Conservation (phyloP, 30 jellyfish, hydroid and myxozoan genomes). For the Turritopsis rubra region DNA sequence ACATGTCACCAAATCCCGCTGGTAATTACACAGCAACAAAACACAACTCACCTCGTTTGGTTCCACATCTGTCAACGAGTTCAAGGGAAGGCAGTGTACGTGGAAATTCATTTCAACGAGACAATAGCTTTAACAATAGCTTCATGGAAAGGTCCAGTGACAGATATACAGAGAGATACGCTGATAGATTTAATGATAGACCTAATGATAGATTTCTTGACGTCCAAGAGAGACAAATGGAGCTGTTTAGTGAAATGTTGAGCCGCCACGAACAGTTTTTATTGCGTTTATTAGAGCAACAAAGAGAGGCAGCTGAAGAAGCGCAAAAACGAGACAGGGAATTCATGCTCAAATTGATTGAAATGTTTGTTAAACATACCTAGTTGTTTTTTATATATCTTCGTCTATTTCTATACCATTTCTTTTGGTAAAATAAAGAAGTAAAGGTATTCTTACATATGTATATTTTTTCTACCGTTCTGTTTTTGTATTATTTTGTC, state of each 20-base stretch:
- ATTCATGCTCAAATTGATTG: conserved; percentile 33
- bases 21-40: not conserved
- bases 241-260: conserved; percentile 37
- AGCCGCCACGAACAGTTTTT: conserved; percentile 33
- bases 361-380: conserved; percentile 29
- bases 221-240: conserved; percentile 36
- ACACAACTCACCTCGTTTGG: not conserved
- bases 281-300: conserved; percentile 20
- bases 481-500: no score
- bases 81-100: conserved; percentile 18
- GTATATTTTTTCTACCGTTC: not conserved
- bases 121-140: not conserved
- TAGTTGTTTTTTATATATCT: not conserved
- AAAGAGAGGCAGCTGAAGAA: conserved; percentile 40
- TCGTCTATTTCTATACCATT: not conserved
- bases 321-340: conserved; percentile 40
- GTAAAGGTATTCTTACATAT: not conserved
- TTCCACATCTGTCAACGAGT: not conserved
- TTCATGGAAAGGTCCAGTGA: not conserved
- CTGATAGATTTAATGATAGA: not conserved
- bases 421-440: not conserved
- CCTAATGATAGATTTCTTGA: conserved; percentile 22
- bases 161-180: no score
- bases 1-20: not conserved
- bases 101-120: not conserved